Evolutionary conservation across 1,140 invertebrate genomes (phyloP).

Genomic region (Subanguina moxae): DNA sequence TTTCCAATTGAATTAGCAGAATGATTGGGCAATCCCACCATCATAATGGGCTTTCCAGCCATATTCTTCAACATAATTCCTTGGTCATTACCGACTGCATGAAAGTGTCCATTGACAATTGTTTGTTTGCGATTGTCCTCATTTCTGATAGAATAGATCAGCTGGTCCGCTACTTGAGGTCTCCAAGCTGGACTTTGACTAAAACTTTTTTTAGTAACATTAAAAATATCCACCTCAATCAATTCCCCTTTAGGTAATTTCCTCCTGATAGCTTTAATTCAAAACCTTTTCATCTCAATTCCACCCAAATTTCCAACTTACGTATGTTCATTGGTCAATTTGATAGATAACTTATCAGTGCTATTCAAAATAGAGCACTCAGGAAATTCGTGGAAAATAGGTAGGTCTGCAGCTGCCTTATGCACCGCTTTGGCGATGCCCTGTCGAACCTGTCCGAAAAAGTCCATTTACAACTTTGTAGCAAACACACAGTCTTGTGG

Average conservation of each 20-base stretch:
- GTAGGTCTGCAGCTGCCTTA: conserved; percentile 35
- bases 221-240: background rate
- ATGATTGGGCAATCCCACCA: conserved; percentile 33
- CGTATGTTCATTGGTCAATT: conserved; percentile 27
- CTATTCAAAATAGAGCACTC: conserved; percentile 36
- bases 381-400: conserved; percentile 47
- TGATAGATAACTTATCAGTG: conserved; percentile 41
- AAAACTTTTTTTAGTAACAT: background rate
- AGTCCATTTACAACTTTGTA: background rate
- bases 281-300: too few relatives aligned
- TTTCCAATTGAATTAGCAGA: conserved; percentile 37
- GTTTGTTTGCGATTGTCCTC: conserved; percentile 37
- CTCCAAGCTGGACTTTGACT: conserved; percentile 6
- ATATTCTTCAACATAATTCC: conserved; percentile 39
- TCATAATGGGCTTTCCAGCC: conserved; percentile 40
- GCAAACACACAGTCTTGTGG: too few relatives aligned
- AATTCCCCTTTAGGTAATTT: too few relatives aligned
- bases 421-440: conserved; percentile 44
- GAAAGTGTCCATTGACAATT: conserved; percentile 31
- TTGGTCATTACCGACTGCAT: conserved; percentile 4
- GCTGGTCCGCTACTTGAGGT: conserved; percentile 16
- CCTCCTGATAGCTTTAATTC: too few relatives aligned
- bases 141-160: conserved; percentile 34
- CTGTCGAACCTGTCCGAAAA: background rate
- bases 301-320: too few relatives aligned